These are phyloP conservation scores for Oscarella lobularis DNA, from an alignment of 37 sponge, comb jelly and placozoan species.

Conservation along the genomic window DNA sequence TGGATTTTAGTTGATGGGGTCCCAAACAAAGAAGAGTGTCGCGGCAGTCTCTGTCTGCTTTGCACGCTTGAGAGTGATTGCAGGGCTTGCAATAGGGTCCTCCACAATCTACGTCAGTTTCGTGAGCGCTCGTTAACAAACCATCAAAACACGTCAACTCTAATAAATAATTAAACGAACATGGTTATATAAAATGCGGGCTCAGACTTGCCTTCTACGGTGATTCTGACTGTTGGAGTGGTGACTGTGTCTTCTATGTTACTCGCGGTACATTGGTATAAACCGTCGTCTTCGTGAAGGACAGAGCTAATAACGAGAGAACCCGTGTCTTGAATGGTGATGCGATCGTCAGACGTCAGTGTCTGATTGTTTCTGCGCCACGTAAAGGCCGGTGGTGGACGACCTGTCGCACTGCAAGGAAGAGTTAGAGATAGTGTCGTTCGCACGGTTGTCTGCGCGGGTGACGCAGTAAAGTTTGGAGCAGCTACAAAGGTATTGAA, in stretches of 20 bases:
- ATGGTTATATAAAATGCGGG: too few species aligned
- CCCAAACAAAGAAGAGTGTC: slow-evolving; percentile 53
- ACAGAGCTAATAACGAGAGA: not conserved
- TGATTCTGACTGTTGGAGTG: not conserved
- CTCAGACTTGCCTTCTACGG: not conserved
- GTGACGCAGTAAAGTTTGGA: not conserved
- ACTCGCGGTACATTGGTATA: not conserved
- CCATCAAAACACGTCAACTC: slow-evolving; percentile 67
- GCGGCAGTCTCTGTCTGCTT: slow-evolving; percentile 39
- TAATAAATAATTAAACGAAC: slow-evolving; percentile 4
- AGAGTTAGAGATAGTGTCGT: not conserved
- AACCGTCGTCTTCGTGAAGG: not conserved
- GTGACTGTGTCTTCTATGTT: not conserved
- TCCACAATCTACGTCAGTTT: slow-evolving; percentile 74
- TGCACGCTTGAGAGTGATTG: slow-evolving; percentile 21
- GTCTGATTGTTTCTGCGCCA: not conserved
- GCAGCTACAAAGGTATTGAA: not conserved
- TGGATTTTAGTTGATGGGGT: slow-evolving; percentile 35
- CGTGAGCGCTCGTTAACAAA: slow-evolving; percentile 23
- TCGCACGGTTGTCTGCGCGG: not conserved
- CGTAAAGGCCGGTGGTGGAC: not conserved
- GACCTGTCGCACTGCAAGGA: not conserved
- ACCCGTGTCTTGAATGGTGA: not conserved
- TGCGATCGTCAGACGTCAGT: not conserved
- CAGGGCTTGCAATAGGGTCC: slow-evolving; percentile 54